A percentile compares a stretch with the other conserved stretches of the same genome.
These are phyloP conservation scores for Diarsia rubi DNA, from an alignment of 2,888 invertebrate species.

Conservation along the genomic window DNA sequence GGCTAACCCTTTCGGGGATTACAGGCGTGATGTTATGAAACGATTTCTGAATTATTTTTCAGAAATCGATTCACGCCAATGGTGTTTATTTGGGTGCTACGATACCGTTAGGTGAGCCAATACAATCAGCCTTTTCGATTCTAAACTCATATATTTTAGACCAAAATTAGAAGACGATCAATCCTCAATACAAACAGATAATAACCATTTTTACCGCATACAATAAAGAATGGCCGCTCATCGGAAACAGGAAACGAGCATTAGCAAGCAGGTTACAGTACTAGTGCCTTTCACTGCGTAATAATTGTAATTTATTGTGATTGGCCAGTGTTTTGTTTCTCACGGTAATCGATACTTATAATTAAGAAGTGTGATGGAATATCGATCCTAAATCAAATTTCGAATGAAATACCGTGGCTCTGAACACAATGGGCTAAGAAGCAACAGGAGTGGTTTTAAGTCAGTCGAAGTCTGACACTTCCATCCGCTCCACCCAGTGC, in stretches of 20 bases:
- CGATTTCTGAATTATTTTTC: too few relatives aligned
- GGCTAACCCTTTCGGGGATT: neutral
- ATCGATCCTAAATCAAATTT: conserved; percentile 29
- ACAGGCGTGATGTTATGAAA: neutral
- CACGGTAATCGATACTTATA: conserved; percentile 56
- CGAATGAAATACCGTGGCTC: too few relatives aligned
- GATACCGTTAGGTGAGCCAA: neutral
- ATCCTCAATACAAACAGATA: conserved; percentile 26
- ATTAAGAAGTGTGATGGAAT: conserved; percentile 38
- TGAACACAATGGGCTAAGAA: too few relatives aligned
- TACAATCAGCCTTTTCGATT: neutral
- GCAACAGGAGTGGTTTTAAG: too few relatives aligned
- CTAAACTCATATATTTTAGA: neutral
- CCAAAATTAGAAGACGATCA: conserved; percentile 22
- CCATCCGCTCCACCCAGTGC: too few relatives aligned
- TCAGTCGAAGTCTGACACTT: too few relatives aligned
- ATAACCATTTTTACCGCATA: conserved; percentile 53
- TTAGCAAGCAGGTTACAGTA: conserved; percentile 46
- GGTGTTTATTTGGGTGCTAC: too few relatives aligned
- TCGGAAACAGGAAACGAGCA: conserved; percentile 55
- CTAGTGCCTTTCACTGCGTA: conserved; percentile 46
- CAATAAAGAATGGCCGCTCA: conserved; percentile 36
- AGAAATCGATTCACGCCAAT: too few relatives aligned
- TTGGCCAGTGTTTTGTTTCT: conserved; percentile 59
- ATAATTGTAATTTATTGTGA: conserved; percentile 66